phyloP scores from a whole-genome alignment of 1,140 invertebrate genomes.

The Thaumatotibia leucotreta region DNA sequence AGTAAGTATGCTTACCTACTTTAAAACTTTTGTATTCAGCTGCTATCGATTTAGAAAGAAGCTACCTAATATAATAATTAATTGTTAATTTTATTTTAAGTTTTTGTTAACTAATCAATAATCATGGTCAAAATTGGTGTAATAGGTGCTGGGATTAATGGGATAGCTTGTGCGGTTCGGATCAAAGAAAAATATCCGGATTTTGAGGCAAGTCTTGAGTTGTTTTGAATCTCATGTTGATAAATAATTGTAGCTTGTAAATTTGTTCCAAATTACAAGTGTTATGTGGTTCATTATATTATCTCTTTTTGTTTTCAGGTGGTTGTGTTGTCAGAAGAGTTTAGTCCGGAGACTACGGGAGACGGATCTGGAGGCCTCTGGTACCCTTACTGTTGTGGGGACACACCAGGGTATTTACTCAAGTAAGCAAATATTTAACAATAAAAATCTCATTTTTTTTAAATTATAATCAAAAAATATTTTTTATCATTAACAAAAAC shows the following conservation, averaged over 20 bases:
- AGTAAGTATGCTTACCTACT: neutral
- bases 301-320: slow-evolving; percentile 64
- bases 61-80: neutral
- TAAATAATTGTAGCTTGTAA: neutral
- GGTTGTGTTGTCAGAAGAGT: slow-evolving; percentile 80
- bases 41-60: neutral
- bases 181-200: slow-evolving; percentile 58
- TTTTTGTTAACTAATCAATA: neutral
- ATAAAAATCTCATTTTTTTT: too few relatives aligned
- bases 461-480: too few relatives aligned
- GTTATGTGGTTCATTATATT: neutral
- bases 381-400: slow-evolving; percentile 81
- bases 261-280: neutral
- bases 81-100: neutral
- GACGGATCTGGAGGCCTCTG: slow-evolving; percentile 88
- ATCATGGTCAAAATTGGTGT: slow-evolving; percentile 50
- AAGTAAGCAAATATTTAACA: slow-evolving; percentile 71
- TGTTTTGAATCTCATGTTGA: too few relatives aligned
- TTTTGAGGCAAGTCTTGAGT: slow-evolving; percentile 50
- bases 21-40: neutral
- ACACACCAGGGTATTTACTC: slow-evolving; percentile 78
- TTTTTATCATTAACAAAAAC: too few relatives aligned
- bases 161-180: slow-evolving; percentile 48
- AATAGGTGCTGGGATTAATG: slow-evolving; percentile 61
- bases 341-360: slow-evolving; percentile 85